These are phyloP conservation scores for Aspidiotus rigidus DNA, from an alignment of 2,888 invertebrate genomes.

Conservation along the genomic window DNA sequence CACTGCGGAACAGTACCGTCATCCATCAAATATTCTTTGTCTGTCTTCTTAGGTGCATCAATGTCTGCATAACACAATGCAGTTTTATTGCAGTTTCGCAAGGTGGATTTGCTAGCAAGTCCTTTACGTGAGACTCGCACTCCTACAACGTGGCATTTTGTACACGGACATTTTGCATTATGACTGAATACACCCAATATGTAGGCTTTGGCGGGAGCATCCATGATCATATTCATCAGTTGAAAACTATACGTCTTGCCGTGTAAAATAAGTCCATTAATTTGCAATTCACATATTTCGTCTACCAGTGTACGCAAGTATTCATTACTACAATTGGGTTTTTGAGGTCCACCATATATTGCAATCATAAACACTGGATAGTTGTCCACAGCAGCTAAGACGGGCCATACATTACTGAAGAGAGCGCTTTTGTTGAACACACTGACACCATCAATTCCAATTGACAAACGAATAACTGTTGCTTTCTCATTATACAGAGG, in stretches of 20 bases:
- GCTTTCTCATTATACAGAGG: neutral
- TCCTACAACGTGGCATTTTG: constrained; percentile 10
- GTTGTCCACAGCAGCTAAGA: constrained; percentile 1
- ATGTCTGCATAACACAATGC: no score
- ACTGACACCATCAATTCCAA: constrained; percentile 16
- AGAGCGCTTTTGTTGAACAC: no score
- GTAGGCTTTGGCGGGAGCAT: constrained; percentile 17
- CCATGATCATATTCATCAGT: neutral
- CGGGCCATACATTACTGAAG: constrained; percentile 10
- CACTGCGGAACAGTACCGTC: no score
- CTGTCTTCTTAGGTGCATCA: no score
- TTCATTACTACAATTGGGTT: constrained; percentile 18
- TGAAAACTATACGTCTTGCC: neutral
- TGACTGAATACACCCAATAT: constrained; percentile 10
- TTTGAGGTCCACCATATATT: constrained; percentile 5
- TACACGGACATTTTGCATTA: neutral
- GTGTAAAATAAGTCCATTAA: neutral
- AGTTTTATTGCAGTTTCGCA: no score
- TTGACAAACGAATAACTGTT: neutral
- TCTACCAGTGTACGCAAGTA: constrained; percentile 10
- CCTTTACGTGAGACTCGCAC: neutral
- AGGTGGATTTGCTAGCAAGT: neutral
- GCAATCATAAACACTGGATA: constrained; percentile 20
- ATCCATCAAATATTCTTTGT: no score
- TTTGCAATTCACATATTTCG: constrained; percentile 11